Evolutionary conservation across 2,797 vertebrate genomes (phyloP).

Genomic region (Loriculus beryllinus): DNA sequence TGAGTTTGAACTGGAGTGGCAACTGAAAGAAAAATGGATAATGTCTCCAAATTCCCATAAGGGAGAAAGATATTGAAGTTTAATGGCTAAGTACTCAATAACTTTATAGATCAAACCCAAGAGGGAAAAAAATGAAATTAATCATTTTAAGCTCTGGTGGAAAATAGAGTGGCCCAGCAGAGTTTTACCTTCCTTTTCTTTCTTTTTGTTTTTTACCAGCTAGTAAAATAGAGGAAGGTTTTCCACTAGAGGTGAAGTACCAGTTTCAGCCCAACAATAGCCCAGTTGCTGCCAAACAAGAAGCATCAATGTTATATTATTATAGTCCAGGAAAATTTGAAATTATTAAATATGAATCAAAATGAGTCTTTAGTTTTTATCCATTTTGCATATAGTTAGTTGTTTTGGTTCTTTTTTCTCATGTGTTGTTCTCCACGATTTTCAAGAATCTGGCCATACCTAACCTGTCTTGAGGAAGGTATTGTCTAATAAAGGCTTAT

Average conservation of each 20-base stretch:
- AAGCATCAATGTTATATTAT: background rate
- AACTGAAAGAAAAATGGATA: conserved; percentile 46
- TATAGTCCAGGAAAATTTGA: background rate
- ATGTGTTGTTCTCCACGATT: background rate
- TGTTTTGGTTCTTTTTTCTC: background rate
- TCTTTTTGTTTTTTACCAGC: background rate
- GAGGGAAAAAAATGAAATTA: background rate
- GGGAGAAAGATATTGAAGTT: background rate
- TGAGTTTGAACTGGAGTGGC: conserved; percentile 22
- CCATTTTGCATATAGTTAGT: background rate
- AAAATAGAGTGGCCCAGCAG: background rate
- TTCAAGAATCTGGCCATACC: background rate
- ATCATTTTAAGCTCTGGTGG: background rate
- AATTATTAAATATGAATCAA: background rate
- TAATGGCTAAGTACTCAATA: background rate
- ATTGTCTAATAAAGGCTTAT: background rate
- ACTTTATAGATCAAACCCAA: background rate
- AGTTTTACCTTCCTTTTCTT: background rate
- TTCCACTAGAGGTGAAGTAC: background rate
- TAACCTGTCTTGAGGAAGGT: background rate
- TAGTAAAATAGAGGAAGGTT: background rate
- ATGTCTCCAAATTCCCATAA: conserved; percentile 3
- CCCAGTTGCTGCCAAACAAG: background rate
- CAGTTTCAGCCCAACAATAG: background rate
- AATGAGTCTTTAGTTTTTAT: background rate